phyloP scores from a whole-genome alignment of 1,140 invertebrate species.

The Euura lappo region DNA sequence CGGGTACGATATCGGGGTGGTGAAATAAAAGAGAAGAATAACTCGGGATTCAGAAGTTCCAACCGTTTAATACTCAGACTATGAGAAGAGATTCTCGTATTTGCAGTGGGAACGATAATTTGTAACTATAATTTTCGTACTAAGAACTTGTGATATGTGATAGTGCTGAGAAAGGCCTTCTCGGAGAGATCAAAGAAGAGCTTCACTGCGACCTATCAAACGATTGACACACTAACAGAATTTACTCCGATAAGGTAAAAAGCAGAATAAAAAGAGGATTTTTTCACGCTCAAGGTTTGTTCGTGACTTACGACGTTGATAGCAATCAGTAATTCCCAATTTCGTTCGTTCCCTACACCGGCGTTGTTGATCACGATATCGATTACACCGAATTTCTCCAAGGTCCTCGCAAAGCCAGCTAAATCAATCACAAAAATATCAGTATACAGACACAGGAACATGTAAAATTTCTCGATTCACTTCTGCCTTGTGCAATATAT shows the following conservation, averaged over 20 bases:
- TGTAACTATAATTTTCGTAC: no score
- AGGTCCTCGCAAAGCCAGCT: slow-evolving; percentile 49
- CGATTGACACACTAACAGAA: no score
- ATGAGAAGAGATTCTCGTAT: no score
- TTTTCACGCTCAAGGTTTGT: neutral
- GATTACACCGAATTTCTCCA: slow-evolving; percentile 54
- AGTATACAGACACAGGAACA: slow-evolving; percentile 18
- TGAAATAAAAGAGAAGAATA: no score
- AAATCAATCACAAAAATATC: slow-evolving; percentile 46
- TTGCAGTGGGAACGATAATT: no score
- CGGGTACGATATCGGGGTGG: no score
- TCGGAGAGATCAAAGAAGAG: no score
- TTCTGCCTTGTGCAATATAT: slow-evolving; percentile 28
- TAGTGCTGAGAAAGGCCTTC: no score
- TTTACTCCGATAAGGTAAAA: no score
- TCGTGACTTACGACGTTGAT: slow-evolving; percentile 56
- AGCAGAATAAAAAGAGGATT: neutral
- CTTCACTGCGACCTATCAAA: no score
- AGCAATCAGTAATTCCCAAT: slow-evolving; percentile 53
- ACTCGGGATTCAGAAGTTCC: neutral
- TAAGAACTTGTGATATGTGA: no score
- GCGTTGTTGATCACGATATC: slow-evolving; percentile 71
- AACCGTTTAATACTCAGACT: no score
- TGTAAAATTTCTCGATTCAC: slow-evolving; percentile 53
- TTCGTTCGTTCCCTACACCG: slow-evolving; percentile 62